Conservation (phyloP, 2,113 vertebrate species). For the Triplophysa rosa region DNA sequence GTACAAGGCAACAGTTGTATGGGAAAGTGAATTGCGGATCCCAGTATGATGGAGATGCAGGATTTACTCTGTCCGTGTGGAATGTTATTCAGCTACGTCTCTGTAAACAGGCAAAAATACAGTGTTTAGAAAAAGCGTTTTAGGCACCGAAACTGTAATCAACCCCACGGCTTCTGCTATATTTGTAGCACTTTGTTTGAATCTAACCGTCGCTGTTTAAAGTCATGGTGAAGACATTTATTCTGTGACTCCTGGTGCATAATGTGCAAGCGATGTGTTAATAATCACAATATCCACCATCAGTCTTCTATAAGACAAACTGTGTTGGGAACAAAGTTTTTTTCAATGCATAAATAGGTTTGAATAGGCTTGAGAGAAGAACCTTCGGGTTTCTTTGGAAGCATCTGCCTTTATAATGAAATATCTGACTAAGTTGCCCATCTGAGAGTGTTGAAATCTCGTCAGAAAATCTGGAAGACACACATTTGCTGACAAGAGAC, state of each 20-base stretch:
- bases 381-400: too few relatives aligned
- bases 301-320: slow-evolving; percentile 11
- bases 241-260: slow-evolving; percentile 42
- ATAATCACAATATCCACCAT: slow-evolving; percentile 53
- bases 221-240: slow-evolving; percentile 51
- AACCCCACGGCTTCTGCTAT: slow-evolving; percentile 37
- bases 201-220: slow-evolving; percentile 55
- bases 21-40: too few relatives aligned
- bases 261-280: slow-evolving; percentile 59
- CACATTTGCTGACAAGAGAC: too few relatives aligned
- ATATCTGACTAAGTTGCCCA: too few relatives aligned
- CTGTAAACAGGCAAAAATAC: slow-evolving; percentile 53
- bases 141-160: slow-evolving; percentile 23
- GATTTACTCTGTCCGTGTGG: slow-evolving; percentile 3
- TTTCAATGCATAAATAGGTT: too few relatives aligned
- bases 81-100: slow-evolving; percentile 27
- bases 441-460: too few relatives aligned
- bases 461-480: too few relatives aligned
- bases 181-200: slow-evolving; percentile 52
- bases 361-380: too few relatives aligned
- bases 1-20: too few relatives aligned
- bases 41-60: background rate
- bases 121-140: slow-evolving; percentile 31
- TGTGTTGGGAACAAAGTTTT: too few relatives aligned
- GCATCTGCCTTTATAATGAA: too few relatives aligned